These are phyloP conservation scores for Urocolius indicus DNA, from an alignment of 2,113 vertebrate genomes.

Conservation along the genomic window DNA sequence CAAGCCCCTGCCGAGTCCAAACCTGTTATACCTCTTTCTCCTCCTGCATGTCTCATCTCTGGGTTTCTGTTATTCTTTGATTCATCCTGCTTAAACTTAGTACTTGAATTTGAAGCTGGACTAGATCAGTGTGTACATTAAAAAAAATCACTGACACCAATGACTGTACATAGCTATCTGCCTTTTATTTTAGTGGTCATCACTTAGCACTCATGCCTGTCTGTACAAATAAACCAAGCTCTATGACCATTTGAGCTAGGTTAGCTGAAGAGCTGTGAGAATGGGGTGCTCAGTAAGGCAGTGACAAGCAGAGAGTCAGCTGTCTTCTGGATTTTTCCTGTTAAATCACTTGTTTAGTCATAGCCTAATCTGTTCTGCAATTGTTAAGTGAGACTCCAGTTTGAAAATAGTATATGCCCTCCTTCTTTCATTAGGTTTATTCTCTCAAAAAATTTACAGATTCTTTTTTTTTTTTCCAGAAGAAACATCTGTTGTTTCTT, in stretches of 20 bases:
- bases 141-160: background rate
- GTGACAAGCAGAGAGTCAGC: background rate
- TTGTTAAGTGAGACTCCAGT: background rate
- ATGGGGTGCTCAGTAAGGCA: background rate
- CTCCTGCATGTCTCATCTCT: accelerated
- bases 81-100: background rate
- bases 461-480: background rate
- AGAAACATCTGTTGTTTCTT: background rate
- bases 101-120: background rate
- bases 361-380: background rate
- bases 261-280: background rate
- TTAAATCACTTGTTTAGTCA: background rate
- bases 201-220: background rate
- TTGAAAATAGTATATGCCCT: background rate
- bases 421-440: background rate
- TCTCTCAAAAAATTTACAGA: background rate
- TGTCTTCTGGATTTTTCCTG: background rate
- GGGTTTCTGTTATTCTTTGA: background rate
- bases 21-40: background rate
- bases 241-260: background rate
- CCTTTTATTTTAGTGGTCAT: background rate
- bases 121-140: accelerated
- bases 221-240: background rate
- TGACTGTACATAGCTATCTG: background rate
- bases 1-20: background rate